Conservation (phyloP, 2,797 vertebrate species). For the Glyptemys insculpta region DNA sequence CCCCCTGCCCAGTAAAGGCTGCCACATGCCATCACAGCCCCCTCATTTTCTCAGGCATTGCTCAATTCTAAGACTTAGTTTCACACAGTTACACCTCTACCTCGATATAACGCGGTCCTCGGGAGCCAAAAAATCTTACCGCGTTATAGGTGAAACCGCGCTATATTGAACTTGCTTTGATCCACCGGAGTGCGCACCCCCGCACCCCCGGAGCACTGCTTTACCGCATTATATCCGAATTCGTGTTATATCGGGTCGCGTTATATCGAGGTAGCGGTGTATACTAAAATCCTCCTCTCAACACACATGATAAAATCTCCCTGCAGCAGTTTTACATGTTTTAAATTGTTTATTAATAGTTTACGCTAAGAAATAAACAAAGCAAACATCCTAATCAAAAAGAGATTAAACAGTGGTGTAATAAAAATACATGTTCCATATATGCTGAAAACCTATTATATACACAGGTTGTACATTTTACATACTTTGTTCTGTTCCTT, state of each 20-base stretch:
- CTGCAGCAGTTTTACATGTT: not conserved
- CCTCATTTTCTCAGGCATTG: not conserved
- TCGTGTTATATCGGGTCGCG: too few species aligned
- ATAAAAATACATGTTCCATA: not conserved
- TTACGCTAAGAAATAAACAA: not conserved
- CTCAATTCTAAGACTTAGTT: not conserved
- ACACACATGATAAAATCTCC: not conserved
- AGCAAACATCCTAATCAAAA: not conserved
- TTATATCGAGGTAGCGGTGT: too few species aligned
- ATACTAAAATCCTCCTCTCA: not conserved
- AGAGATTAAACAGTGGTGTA: not conserved
- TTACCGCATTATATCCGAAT: too few species aligned
- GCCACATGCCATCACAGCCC: not conserved
- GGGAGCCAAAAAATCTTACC: too few species aligned
- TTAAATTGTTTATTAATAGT: not conserved
- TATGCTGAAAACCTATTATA: not conserved
- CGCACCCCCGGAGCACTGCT: too few species aligned
- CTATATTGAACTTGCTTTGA: too few species aligned
- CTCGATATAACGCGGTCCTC: too few species aligned
- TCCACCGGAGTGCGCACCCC: too few species aligned
- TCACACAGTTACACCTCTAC: not conserved
- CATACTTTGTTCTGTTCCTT: not conserved
- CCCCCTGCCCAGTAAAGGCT: not conserved
- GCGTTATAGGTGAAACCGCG: too few species aligned
- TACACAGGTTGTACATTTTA: not conserved